Percentiles rank a stretch among this genome's conserved stretches.
Evolutionary conservation across 2,797 vertebrate genomes (phyloP).

Genomic region (Muraenolepis orangiensis): DNA sequence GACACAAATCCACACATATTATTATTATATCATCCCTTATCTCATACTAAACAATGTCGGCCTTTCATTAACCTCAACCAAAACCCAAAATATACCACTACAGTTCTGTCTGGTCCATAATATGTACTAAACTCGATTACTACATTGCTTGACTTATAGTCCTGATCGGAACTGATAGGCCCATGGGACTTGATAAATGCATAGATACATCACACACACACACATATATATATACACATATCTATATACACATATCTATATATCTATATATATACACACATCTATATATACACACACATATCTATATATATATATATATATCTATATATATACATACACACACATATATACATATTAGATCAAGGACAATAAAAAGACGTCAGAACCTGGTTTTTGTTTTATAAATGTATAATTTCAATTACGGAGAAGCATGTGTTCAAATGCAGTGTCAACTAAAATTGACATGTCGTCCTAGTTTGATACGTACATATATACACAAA

Average conservation of each 20-base stretch:
- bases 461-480: constrained; percentile 15
- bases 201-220: not conserved
- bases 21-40: too few species aligned
- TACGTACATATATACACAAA: constrained; percentile 33
- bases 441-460: constrained; percentile 18
- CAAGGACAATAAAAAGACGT: not conserved
- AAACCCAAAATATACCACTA: too few species aligned
- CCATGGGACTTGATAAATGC: too few species aligned
- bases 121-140: too few species aligned
- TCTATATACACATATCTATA: not conserved
- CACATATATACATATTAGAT: not conserved
- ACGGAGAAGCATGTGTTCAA: constrained; percentile 11
- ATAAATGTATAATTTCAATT: not conserved
- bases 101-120: too few species aligned
- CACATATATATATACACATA: not conserved
- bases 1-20: too few species aligned
- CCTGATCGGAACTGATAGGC: too few species aligned
- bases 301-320: not conserved
- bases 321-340: not conserved
- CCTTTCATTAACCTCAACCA: too few species aligned
- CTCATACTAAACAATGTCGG: too few species aligned
- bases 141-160: too few species aligned
- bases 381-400: not conserved
- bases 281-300: not conserved
- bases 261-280: not conserved